These are phyloP conservation scores for Ptilorrhoa leucosticta DNA, from an alignment of 2,113 vertebrate genomes.

Conservation along the genomic window DNA sequence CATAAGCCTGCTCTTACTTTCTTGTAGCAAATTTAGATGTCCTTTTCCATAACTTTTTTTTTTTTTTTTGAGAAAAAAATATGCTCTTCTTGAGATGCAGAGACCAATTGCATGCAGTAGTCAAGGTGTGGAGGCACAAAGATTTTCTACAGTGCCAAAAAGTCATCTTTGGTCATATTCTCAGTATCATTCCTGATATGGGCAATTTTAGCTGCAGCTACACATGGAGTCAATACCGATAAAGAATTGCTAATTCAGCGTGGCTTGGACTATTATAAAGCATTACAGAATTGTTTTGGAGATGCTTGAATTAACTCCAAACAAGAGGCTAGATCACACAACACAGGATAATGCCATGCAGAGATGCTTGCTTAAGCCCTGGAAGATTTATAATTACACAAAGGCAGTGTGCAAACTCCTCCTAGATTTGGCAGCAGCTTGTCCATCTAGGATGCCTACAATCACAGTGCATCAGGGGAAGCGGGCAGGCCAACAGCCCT, in stretches of 20 bases:
- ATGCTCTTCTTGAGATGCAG: not conserved
- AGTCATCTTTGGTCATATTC: not conserved
- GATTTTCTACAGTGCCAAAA: not conserved
- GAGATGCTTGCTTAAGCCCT: not conserved
- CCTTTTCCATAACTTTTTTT: not conserved
- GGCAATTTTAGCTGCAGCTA: not conserved
- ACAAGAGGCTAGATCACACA: not conserved
- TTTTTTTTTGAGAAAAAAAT: not conserved
- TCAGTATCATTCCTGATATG: not conserved
- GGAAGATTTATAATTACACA: not conserved
- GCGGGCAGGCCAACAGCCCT: accelerated
- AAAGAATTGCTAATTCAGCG: not conserved
- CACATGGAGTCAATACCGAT: not conserved
- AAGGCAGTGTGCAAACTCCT: not conserved
- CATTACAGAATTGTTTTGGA: not conserved
- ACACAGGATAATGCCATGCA: not conserved
- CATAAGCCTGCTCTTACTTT: not conserved
- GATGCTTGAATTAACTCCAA: not conserved
- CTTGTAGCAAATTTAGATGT: not conserved
- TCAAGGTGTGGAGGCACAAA: not conserved
- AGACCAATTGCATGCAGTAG: not conserved
- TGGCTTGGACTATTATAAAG: not conserved
- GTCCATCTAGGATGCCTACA: not conserved
- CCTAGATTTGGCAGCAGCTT: not conserved
- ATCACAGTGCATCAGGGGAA: not conserved